Evolutionary conservation across 2,113 vertebrate species (phyloP), one percentile per base, ranked within the genome.

Genomic region (Pygathrix nemaeus): DNA sequence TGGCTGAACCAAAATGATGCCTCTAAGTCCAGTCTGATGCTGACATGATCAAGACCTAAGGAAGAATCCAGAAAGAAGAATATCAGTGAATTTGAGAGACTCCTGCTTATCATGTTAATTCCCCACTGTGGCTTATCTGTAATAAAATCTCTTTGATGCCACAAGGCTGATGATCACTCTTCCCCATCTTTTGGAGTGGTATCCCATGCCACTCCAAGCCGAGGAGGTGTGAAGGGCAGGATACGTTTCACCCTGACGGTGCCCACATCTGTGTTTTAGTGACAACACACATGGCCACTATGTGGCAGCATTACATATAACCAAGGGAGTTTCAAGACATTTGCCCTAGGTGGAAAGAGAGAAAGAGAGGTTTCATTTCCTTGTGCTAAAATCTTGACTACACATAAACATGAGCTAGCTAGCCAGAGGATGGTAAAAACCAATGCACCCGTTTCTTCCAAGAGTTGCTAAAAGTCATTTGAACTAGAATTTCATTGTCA

Each of bases 1-100:
- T 99, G 99, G 92, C 99, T 99, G 98, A 99, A 99, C 96, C 99
- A 99, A 98, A 99, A 99, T 81, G 99, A 91, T 2, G 99, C 98
- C 98, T 99, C 99, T 92, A 99, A 98, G 93, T 99, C 99, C 97
- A 99, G 78, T 97, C 98, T 98, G 96, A 99, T 99, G 98, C 99
- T 99, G 98, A 99, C 99, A 5, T 98, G 97, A 93, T 99, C 99
- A 98, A 99, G 43, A 66, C 99, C 99, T 99, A 97, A 73, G 98
- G 97, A 97, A 91, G 96, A 97, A 97, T 88, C 18, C 86, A 98
- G 94, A 98, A 97, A 76, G 79, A 89, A 64, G 48, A 97, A 96
- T 84, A 96, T 90, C 35, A 88, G 32, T 91, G 59, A 59, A 82
- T 57, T 86, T 57, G 73, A 96, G 76, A 82, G 66, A 20, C 2